Base-by-base conservation (phyloP, 2,888 invertebrate species). In the Cephus rjabovi region DNA sequence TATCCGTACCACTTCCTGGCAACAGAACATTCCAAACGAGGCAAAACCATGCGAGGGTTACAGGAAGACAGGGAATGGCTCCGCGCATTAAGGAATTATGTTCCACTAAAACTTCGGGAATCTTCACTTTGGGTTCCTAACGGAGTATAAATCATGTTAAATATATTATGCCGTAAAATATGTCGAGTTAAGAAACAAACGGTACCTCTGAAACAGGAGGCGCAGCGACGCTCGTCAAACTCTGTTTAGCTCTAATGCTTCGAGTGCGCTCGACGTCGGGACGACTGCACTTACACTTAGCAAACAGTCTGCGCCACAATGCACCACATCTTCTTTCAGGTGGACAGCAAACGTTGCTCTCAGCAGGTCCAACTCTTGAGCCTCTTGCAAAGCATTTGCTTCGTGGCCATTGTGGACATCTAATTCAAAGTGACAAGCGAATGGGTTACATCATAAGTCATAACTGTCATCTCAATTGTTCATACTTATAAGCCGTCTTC, bases 61-160 rank as follows among this genome's bases (percentile, higher is more conserved):
- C 92, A 0, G 98, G 98, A 89, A 99, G 93, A 81, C 97, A 96
- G 0, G 99, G 98, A 83, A 99, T 97, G 40, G 98, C 98, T 34
- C 96, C 97, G 84, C 96, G 96, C 95, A 98, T 98, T 89, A 96
- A 94, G 1, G 98, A 97, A 80, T 94, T 95, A 90, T 96, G 96
- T 87, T 97, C 97, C 31, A 97, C 95, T 81, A 97, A 92, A 34
- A 95, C 94, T 0, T 94, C 93, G 87, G 97, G 97, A 83, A 97
- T 92, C 90, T 96, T 97, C 77, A 95, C 94, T 82, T 95, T 94
- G 0, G 93, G 94, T 83, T 96, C 96, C 96, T 96, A 91, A 1
- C 89, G 88, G 33, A 77, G 56, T 34, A 74, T 76, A 70, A 75
- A 12, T 71, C 71, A 3, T 2, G 12, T 71, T 23, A 31, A 31